Conservation (phyloP, 2,888 invertebrate genomes). For the Thysanoteuthis rhombus region DNA sequence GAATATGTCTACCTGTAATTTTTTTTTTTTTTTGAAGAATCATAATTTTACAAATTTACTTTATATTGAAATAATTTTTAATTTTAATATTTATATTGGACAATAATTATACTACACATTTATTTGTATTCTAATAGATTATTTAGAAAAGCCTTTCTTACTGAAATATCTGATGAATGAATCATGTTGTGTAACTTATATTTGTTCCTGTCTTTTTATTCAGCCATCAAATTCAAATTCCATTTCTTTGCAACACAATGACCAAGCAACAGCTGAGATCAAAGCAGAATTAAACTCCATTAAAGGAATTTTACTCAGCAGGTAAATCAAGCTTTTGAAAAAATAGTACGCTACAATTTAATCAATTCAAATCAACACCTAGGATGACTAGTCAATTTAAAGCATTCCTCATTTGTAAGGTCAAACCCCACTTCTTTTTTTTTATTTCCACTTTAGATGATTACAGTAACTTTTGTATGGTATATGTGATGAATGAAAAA, state of each 20-base stretch:
- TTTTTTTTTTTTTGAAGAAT: no score
- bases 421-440: no score
- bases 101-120: background rate
- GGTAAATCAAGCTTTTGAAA: conserved; percentile 39
- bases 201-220: background rate
- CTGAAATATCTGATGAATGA: background rate
- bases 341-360: background rate
- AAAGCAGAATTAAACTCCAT: conserved; percentile 55
- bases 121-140: background rate
- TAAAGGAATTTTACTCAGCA: conserved; percentile 57
- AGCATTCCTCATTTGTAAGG: no score
- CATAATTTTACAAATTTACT: no score
- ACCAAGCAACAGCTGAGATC: conserved; percentile 47
- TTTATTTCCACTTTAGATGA: no score
- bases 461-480: no score
- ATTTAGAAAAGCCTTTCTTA: background rate
- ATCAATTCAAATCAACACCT: background rate
- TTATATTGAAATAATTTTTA: no score
- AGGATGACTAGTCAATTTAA: no score
- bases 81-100: no score
- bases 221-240: background rate
- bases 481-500: no score
- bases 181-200: background rate
- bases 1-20: no score
- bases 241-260: conserved; percentile 37